phyloP scores from a whole-genome alignment of 2,113 vertebrate species.

The Aphyosemion australe region DNA sequence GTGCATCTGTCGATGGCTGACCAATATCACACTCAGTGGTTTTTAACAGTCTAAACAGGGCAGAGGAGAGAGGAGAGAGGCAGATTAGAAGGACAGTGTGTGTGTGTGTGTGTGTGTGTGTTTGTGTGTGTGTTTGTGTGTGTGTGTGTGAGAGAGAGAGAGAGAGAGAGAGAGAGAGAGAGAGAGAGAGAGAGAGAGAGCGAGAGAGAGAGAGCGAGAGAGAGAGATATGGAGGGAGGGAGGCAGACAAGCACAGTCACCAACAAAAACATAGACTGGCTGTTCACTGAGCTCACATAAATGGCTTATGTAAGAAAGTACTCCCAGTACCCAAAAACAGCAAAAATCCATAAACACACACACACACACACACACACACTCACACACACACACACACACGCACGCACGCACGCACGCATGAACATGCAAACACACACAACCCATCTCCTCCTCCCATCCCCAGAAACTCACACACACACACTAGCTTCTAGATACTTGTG shows the following conservation, averaged over 20 bases:
- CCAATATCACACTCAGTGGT: conserved; percentile 63
- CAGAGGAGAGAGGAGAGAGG: conserved; percentile 15
- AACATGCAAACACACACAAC: neutral
- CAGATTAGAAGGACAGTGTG: conserved; percentile 31
- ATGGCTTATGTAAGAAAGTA: conserved; percentile 93
- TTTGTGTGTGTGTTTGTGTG: too few species aligned
- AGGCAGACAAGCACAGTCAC: conserved; percentile 67
- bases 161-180: too few species aligned
- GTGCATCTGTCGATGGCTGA: conserved; percentile 53
- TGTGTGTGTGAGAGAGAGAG: too few species aligned
- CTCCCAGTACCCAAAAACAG: conserved; percentile 89
- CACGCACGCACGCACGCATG: neutral
- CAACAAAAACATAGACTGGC: conserved; percentile 80
- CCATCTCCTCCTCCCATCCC: neutral
- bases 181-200: too few species aligned
- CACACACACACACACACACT: neutral
- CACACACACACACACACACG: conserved; percentile 5
- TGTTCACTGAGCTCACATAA: conserved; percentile 87
- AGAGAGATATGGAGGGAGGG: conserved; percentile 43
- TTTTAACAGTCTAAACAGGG: conserved; percentile 61
- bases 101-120: conserved; percentile 23
- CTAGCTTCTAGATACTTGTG: neutral
- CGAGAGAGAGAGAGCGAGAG: neutral
- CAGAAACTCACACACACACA: neutral
- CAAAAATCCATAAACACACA: conserved; percentile 85